These are phyloP conservation scores for Drosophila quadrilineata DNA, from an alignment of 1,140 invertebrate species.

Conservation along the genomic window DNA sequence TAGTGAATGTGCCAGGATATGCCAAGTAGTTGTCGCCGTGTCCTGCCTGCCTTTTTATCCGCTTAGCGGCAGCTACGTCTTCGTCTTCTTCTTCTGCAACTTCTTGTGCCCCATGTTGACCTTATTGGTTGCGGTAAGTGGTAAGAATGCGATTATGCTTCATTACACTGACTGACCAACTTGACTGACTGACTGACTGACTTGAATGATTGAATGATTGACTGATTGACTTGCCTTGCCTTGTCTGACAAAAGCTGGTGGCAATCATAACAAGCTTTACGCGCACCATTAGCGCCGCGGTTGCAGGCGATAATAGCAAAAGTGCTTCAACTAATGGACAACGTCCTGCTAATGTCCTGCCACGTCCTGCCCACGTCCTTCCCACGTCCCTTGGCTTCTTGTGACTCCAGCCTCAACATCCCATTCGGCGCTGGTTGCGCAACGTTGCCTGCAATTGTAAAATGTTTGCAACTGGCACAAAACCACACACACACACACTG, in stretches of 20 bases:
- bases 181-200: not conserved
- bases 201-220: not conserved
- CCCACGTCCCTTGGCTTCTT: not conserved
- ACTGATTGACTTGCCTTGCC: constrained; percentile 5
- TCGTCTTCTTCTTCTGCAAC: constrained; percentile 15
- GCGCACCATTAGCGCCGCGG: constrained; percentile 68
- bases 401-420: too few relatives aligned
- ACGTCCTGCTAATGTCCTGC: constrained; percentile 25
- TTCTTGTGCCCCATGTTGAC: constrained; percentile 41
- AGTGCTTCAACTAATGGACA: constrained; percentile 73
- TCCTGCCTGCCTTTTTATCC: constrained; percentile 50
- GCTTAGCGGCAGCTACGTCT: constrained; percentile 55
- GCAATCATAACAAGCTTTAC: constrained; percentile 75
- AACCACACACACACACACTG: constrained; percentile 11
- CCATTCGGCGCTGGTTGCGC: too few relatives aligned
- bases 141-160: constrained; percentile 74
- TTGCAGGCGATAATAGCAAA: constrained; percentile 66
- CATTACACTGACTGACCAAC: constrained; percentile 53
- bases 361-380: not conserved
- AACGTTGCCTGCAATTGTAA: constrained; percentile 52
- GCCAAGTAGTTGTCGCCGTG: constrained; percentile 68
- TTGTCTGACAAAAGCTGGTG: constrained; percentile 22
- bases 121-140: constrained; percentile 78
- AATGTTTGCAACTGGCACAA: constrained; percentile 37
- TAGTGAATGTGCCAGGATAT: constrained; percentile 64